Evolutionary conservation across 1,140 invertebrate genomes (phyloP).

Genomic region (Glomeris maerens): DNA sequence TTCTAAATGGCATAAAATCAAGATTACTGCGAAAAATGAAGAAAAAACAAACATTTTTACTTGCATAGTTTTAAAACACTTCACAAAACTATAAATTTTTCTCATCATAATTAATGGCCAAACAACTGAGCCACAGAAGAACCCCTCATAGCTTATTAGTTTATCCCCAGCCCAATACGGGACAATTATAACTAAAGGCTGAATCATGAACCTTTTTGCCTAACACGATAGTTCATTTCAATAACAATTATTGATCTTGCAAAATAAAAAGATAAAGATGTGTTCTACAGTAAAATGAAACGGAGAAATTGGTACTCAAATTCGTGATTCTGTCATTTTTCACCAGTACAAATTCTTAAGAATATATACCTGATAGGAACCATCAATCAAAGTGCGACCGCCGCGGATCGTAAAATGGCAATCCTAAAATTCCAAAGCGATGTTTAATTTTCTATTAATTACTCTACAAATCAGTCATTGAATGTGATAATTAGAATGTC

Average conservation of each 20-base stretch:
- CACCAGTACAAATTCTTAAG: constrained; percentile 7
- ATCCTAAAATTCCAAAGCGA: constrained; percentile 37
- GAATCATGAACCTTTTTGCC: no score
- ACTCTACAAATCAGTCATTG: not conserved
- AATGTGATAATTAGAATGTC: not conserved
- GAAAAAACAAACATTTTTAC: not conserved
- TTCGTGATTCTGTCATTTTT: constrained; percentile 3
- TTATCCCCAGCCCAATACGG: no score
- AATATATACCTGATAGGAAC: constrained; percentile 53
- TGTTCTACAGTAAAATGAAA: no score
- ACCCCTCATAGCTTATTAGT: no score
- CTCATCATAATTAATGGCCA: no score
- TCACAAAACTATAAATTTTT: no score
- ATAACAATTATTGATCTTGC: no score
- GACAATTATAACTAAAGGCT: no score
- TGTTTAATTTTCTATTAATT: not conserved
- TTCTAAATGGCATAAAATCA: constrained; percentile 37
- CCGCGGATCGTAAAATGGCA: constrained; percentile 97
- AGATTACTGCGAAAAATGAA: constrained; percentile 12
- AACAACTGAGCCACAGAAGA: no score
- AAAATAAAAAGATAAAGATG: no score
- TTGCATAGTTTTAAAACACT: not conserved
- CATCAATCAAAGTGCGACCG: constrained; percentile 61
- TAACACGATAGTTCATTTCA: no score
- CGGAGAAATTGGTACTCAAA: no score